Conservation (phyloP, 1,140 invertebrate species). For the Macrostomum lignano region DNA sequence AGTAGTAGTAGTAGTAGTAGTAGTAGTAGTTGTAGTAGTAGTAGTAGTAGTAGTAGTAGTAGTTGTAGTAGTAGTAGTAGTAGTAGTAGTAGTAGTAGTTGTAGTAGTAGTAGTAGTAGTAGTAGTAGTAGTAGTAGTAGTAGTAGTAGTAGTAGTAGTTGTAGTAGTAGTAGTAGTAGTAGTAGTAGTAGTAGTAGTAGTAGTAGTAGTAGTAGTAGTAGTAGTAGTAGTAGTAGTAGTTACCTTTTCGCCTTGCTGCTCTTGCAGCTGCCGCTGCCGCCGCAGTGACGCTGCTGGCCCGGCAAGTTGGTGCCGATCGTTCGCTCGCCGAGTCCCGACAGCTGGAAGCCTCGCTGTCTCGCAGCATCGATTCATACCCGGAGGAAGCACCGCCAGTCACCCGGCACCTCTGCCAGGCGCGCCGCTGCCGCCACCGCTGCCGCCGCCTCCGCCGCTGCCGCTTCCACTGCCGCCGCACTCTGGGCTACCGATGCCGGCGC, state of each 20-base stretch:
- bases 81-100: too few species aligned
- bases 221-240: conserved; percentile 2
- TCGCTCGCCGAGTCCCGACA: conserved; percentile 23
- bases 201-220: conserved; percentile 5
- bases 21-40: too few species aligned
- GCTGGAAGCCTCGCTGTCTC: conserved; percentile 35
- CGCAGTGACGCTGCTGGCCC: too few species aligned
- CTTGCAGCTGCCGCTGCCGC: not conserved
- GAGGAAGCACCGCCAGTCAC: too few species aligned
- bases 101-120: conserved; percentile 4
- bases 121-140: conserved; percentile 6
- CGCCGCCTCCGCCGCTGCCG: too few species aligned
- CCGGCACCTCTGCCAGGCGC: too few species aligned
- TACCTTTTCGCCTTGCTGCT: not conserved
- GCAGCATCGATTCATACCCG: conserved; percentile 56
- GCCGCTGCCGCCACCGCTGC: conserved; percentile 36
- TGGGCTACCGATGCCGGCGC: too few species aligned
- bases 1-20: too few species aligned
- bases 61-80: too few species aligned
- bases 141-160: conserved; percentile 6
- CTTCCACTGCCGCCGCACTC: too few species aligned
- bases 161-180: conserved; percentile 6
- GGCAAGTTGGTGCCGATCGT: too few species aligned
- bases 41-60: too few species aligned
- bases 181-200: conserved; percentile 6